Evolutionary conservation across 2,888 invertebrate genomes (phyloP).

Genomic region (Scotopteryx bipunctaria): DNA sequence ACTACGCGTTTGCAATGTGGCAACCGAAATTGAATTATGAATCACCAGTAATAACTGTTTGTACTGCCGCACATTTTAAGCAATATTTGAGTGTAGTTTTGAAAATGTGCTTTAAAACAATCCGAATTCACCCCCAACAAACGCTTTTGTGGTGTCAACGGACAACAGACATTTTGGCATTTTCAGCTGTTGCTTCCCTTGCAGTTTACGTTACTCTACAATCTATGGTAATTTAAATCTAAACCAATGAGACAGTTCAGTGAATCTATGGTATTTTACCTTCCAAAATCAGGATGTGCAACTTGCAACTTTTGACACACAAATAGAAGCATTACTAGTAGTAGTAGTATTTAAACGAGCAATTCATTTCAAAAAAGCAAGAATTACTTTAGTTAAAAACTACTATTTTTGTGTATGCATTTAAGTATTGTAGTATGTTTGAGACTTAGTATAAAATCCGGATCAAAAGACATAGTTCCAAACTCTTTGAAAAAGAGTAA

Average conservation of each 20-base stretch:
- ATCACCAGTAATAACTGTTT: constrained; percentile 30
- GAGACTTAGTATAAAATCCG: too few relatives aligned
- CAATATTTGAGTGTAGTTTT: constrained; percentile 56
- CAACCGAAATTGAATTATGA: constrained; percentile 54
- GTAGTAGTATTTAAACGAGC: too few relatives aligned
- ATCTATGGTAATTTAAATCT: constrained; percentile 69
- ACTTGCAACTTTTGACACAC: background rate
- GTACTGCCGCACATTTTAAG: constrained; percentile 56
- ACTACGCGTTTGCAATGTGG: constrained; percentile 50
- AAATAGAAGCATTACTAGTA: too few relatives aligned
- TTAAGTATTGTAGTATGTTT: too few relatives aligned
- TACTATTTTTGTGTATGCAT: too few relatives aligned
- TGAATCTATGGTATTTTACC: constrained; percentile 26
- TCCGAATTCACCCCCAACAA: constrained; percentile 71
- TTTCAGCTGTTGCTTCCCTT: constrained; percentile 76
- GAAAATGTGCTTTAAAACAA: constrained; percentile 44
- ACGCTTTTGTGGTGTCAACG: constrained; percentile 71
- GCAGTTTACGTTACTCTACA: constrained; percentile 65
- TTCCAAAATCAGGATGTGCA: constrained; percentile 20
- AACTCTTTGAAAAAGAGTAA: too few relatives aligned
- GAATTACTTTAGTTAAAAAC: too few relatives aligned
- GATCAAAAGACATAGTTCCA: too few relatives aligned
- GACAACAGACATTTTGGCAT: constrained; percentile 74
- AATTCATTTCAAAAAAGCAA: too few relatives aligned
- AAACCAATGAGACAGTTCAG: constrained; percentile 55